A percentile compares a stretch with the other conserved stretches of the same genome.
These are phyloP conservation scores for Picus viridis DNA, from an alignment of 2,797 vertebrate genomes.

Conservation along the genomic window DNA sequence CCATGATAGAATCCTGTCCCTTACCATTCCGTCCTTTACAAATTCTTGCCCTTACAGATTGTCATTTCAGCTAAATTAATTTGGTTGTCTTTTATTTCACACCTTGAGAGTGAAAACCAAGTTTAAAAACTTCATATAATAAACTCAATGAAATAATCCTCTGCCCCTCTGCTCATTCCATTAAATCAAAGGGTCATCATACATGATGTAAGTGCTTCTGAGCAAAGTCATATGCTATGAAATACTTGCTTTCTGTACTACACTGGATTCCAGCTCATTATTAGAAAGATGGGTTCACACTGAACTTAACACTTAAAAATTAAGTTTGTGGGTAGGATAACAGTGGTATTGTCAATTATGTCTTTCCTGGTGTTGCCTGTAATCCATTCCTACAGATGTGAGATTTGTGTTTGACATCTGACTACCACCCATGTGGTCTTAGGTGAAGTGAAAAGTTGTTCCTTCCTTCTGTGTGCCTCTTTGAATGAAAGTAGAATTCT, in stretches of 20 bases:
- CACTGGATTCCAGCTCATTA: background rate
- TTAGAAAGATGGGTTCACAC: background rate
- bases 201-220: background rate
- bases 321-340: background rate
- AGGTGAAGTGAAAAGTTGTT: background rate
- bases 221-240: background rate
- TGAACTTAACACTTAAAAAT: background rate
- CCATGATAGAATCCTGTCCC: background rate
- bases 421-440: background rate
- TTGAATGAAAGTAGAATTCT: background rate
- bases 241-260: background rate
- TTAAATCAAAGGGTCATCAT: background rate
- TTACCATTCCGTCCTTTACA: background rate
- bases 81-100: background rate
- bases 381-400: background rate
- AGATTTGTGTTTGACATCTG: background rate
- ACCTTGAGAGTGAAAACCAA: background rate
- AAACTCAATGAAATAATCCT: background rate
- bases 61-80: background rate
- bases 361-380: background rate
- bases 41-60: background rate
- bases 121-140: background rate
- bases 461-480: background rate
- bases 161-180: background rate
- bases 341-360: no score